These are phyloP conservation scores for Heteromormyrus szaboi DNA, from an alignment of 2,797 vertebrate genomes.

Conservation along the genomic window DNA sequence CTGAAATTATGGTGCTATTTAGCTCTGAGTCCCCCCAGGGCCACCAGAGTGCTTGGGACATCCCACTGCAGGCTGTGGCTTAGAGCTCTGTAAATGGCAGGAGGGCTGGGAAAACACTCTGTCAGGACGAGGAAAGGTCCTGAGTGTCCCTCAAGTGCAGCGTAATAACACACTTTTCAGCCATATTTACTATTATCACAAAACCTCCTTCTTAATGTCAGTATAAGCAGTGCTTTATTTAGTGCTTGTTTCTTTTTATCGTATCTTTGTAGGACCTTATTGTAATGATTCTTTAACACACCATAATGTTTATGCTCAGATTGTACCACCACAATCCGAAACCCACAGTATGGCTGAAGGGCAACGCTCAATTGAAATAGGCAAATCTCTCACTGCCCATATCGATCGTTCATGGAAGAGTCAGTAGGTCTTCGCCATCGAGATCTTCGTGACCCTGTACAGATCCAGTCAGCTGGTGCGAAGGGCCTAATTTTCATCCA, in stretches of 20 bases:
- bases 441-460: background rate
- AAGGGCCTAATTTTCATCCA: background rate
- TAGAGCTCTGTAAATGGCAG: slow-evolving; percentile 43
- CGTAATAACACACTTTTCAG: background rate
- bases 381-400: background rate
- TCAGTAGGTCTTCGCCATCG: background rate
- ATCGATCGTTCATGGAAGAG: background rate
- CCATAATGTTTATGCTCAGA: background rate
- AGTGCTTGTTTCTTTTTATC: background rate
- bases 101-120: slow-evolving; percentile 34
- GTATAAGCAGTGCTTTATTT: background rate
- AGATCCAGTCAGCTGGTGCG: background rate
- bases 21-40: background rate
- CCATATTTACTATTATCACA: background rate
- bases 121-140: background rate
- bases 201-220: background rate
- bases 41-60: background rate
- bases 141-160: background rate
- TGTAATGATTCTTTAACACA: background rate
- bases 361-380: background rate
- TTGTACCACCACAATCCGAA: background rate
- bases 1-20: slow-evolving; percentile 1
- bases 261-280: background rate
- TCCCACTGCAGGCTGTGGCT: background rate
- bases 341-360: background rate